Base-by-base conservation (phyloP, 2,797 vertebrate species). In the Sebastes nivosus region DNA sequence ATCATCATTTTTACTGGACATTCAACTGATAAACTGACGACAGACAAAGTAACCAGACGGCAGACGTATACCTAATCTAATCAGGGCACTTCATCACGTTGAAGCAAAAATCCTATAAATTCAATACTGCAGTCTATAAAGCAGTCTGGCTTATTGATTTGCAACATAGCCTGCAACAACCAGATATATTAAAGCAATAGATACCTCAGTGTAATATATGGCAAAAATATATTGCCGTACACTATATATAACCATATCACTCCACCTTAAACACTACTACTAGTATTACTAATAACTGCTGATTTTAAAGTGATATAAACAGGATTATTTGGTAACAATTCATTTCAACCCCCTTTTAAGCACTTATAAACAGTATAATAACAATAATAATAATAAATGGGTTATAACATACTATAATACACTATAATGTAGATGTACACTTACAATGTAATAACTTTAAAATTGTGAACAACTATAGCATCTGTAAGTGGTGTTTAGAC, bases 61-160 rank as follows among this genome's bases (percentile, higher is more conserved):
- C 77, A 80, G 79, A 78, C 14, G 34, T 61, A 65, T 55, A 60
- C 8, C 60, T 57, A 75, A 81, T 36, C 72, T 83, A 86, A 84
- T 83, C 79, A 77, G 29, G 27, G 61, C 14, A 78, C 80, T 83
- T 83, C 72, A 86, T 91, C 84, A 65, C 46, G n/a, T 2, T 54
- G 79, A 83, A n/a, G 65, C 42, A 80, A 58, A 81, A 83, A 87
- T 74, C 75, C 77, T 77, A 55, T 77, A 67, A 91, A 91, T 90
- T 79, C 80, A 88, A 77, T 79, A 71, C 50, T 52, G 63, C 58
- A 77, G 83, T 85, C 69, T 67, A 87, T 80, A 75, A 90, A 90
- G 80, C 67, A 65, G 71, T 34, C 34, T 60, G 50, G 20, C 73
- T 67, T 77, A 89, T 81, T 86, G 88, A 92, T 88, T 67, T 73